Base-by-base conservation (phyloP, 2,113 vertebrate genomes). In the Cromileptes altivelis region DNA sequence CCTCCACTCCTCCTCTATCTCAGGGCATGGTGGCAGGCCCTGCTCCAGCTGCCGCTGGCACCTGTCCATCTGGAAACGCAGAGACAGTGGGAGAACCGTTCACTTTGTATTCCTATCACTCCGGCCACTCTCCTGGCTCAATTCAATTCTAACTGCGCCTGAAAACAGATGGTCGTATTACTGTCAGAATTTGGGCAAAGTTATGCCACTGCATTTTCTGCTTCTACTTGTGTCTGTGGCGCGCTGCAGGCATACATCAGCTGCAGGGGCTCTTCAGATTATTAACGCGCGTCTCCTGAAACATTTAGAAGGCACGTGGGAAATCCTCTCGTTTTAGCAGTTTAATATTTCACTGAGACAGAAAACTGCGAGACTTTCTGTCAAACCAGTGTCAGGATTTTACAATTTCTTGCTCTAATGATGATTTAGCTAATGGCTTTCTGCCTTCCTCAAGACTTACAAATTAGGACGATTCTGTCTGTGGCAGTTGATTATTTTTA, bases 21-120 rank as follows among this genome's bases (percentile, higher is more conserved):
- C 95, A 3, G 94, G 93, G 13, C 94, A 96, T 42, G 95, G 96
- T 3, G 96, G 94, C 75, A 98, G 94, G 45, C 96, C 97, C 86
- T 95, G 96, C 56, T 96, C 96, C 81, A 97, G 74, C 70, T 95
- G 93, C 64, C 86, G 75, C 21, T 88, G 94, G 89, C 97, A 95
- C 23, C 50, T 92, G 80, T 96, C 94, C 93, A 99, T 85, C 93
- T 97, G 87, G 57, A 84, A 73, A 65, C 74, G 89, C 75, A 69
- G 57, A n/a, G 58, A 63, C 61, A 49, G 62, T 0, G 25, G 4
- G 47, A 73, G 53, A 84, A 49, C 37, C 76, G 13, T 65, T 86
- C 83, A 85, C 82, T 93, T 83, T 87, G 80, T 81, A 90, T 91
- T 91, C 82, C 60, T 71, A 19, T 91, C 84, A 84, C 90, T 77